Evolutionary conservation across 1,140 invertebrate genomes (phyloP), one percentile per base, ranked within the genome.

Genomic region (Panonychus citri): DNA sequence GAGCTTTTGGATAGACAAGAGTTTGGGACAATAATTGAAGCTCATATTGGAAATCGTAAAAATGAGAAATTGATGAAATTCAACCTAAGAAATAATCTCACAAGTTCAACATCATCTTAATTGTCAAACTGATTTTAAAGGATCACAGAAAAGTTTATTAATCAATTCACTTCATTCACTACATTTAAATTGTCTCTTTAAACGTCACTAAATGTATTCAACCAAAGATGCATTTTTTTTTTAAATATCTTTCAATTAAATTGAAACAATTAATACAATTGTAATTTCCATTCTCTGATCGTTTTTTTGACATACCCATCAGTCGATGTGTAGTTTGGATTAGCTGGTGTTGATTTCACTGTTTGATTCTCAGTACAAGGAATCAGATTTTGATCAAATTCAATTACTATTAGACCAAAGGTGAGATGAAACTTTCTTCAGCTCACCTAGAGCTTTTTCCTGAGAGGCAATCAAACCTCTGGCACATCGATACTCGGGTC

Each of bases 231-330:
- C n/a, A n/a, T n/a, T n/a, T n/a, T n/a, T n/a, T n/a, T n/a, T n/a
- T n/a, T n/a, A n/a, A n/a, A n/a, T n/a, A n/a, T n/a, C n/a, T n/a
- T n/a, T n/a, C n/a, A n/a, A n/a, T n/a, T n/a, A n/a, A n/a, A n/a
- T n/a, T n/a, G n/a, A n/a, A n/a, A n/a, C n/a, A n/a, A n/a, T n/a
- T n/a, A n/a, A n/a, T 5, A 43, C 19, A 55, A 37, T 56, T 53
- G 37, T 62, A 65, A 28, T 62, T 78, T 74, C 81, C 80, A 90
- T 66, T 82, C 82, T 69, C 77, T 82, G 1, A 83, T 79, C 24
- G 81, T 71, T 65, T 88, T 80, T n/a, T 76, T 66, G 64, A 86
- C 88, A 64, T 87, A 83, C 21, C 87, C 87, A 71, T 91, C 85
- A 0, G 81, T 80, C 56, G 73, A 73, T 2, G 76, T 72, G 67